Percentiles rank a stretch among this genome's conserved stretches.
phyloP scores from a whole-genome alignment of 2,888 invertebrate species.

The Drosophila pseudotakahashii region DNA sequence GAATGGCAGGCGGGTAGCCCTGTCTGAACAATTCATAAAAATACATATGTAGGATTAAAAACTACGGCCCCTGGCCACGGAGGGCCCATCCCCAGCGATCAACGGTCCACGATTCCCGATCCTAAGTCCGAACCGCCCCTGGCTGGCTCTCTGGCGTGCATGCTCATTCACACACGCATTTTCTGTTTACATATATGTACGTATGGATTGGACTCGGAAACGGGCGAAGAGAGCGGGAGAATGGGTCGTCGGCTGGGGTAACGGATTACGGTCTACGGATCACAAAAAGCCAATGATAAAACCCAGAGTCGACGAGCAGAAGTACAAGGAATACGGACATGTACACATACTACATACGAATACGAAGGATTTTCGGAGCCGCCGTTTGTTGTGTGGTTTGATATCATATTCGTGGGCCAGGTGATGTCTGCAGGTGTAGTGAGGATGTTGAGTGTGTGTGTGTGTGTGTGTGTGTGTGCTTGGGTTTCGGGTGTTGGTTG shows the following conservation, averaged over 20 bases:
- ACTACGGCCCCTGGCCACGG: conserved; percentile 13
- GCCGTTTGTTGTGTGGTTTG: conserved; percentile 3
- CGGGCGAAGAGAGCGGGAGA: conserved; percentile 1
- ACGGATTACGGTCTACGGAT: too few species aligned
- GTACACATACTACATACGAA: conserved; percentile 26
- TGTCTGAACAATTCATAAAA: conserved; percentile 11
- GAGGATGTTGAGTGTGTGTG: conserved; percentile 4
- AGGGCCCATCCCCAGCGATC: not conserved
- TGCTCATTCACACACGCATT: conserved; percentile 20
- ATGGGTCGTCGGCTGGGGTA: not conserved
- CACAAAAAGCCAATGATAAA: conserved; percentile 5
- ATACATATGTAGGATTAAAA: conserved; percentile 6
- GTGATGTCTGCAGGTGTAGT: conserved; percentile 9
- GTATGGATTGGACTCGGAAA: not conserved
- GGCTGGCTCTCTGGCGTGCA: conserved; percentile 28
- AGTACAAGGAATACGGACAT: conserved; percentile 25
- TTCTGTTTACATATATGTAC: not conserved
- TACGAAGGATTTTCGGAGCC: conserved; percentile 7
- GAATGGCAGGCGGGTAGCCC: conserved; percentile 1
- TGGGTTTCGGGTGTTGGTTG: not conserved
- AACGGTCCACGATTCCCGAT: too few species aligned
- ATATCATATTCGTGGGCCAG: conserved; percentile 8
- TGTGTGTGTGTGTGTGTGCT: conserved; percentile 3
- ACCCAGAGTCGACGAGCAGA: conserved; percentile 2
- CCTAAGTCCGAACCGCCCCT: conserved; percentile 28